phyloP scores from a whole-genome alignment of 2,888 invertebrate genomes.

The Hartigia nigra region DNA sequence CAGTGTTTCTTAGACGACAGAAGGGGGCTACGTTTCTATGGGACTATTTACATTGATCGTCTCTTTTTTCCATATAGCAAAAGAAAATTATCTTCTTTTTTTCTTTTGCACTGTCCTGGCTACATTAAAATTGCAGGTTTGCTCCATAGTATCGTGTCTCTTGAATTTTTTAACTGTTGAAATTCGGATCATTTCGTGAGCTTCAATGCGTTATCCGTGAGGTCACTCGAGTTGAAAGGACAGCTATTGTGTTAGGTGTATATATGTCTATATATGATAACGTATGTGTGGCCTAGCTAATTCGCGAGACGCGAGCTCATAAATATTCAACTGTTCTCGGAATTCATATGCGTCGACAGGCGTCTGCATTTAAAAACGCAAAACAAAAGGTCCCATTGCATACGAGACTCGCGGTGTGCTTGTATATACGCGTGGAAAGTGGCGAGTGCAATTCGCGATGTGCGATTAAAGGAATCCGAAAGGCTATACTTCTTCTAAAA shows the following conservation, averaged over 20 bases:
- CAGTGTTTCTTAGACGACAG: background rate
- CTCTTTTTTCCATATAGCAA: background rate
- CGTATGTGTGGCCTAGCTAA: constrained; percentile 32
- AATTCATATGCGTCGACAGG: constrained; percentile 52
- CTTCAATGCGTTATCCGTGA: background rate
- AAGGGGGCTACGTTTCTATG: background rate
- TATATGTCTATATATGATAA: background rate
- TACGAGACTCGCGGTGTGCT: background rate
- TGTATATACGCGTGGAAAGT: background rate
- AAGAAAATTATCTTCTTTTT: background rate
- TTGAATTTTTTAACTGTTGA: background rate
- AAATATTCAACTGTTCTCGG: constrained; percentile 52
- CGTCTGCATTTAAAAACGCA: constrained; percentile 47
- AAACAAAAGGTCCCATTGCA: constrained; percentile 40
- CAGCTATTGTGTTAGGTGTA: background rate
- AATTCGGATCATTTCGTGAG: background rate
- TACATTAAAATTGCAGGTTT: too few relatives aligned
- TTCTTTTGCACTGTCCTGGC: too few relatives aligned
- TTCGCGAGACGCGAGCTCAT: constrained; percentile 49
- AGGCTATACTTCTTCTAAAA: background rate
- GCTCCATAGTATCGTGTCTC: background rate
- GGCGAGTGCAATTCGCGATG: background rate
- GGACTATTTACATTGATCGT: constrained; percentile 1
- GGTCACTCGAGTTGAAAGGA: background rate
- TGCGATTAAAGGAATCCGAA: background rate